A percentile compares a stretch with the other conserved stretches of the same genome.
phyloP scores from a whole-genome alignment of 92 coral and sea anemone species.

The Phenganax subtilis region DNA sequence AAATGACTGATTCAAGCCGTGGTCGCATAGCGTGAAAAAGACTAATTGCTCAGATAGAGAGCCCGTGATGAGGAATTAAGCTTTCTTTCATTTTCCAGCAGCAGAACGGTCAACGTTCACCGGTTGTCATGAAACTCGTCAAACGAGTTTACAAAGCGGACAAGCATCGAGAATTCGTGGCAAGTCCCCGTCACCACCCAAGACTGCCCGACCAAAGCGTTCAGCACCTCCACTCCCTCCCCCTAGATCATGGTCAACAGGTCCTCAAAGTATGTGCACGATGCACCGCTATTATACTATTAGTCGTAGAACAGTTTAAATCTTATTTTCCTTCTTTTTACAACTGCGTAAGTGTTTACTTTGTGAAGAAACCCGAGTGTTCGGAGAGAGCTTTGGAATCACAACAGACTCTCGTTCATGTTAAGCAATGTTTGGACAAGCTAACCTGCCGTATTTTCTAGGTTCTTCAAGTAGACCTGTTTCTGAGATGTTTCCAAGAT shows the following conservation, averaged over 20 bases:
- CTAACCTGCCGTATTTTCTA: not conserved
- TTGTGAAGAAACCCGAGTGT: too few relatives aligned
- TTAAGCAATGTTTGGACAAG: not conserved
- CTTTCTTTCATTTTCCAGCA: constrained; percentile 5
- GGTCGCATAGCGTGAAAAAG: too few relatives aligned
- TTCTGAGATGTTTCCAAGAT: constrained; percentile 27
- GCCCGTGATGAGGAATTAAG: too few relatives aligned
- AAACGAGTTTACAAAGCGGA: not conserved
- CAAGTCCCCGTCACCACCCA: constrained; percentile 26
- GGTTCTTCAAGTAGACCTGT: constrained; percentile 21
- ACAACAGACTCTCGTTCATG: too few relatives aligned
- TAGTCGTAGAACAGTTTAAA: too few relatives aligned
- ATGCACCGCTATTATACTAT: too few relatives aligned
- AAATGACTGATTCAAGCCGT: too few relatives aligned
- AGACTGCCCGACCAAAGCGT: constrained; percentile 21
- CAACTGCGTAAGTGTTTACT: too few relatives aligned
- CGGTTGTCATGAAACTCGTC: constrained; percentile 22
- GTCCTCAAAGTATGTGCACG: not conserved
- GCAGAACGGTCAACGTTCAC: not conserved
- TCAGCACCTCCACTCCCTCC: constrained; percentile 25
- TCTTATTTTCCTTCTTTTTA: too few relatives aligned
- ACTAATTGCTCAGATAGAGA: too few relatives aligned
- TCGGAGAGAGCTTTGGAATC: too few relatives aligned
- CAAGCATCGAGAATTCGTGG: constrained; percentile 1
- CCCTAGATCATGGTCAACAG: constrained; percentile 2